Base-by-base conservation (phyloP, 1,140 invertebrate species). In the Campoletis sonorensis region DNA sequence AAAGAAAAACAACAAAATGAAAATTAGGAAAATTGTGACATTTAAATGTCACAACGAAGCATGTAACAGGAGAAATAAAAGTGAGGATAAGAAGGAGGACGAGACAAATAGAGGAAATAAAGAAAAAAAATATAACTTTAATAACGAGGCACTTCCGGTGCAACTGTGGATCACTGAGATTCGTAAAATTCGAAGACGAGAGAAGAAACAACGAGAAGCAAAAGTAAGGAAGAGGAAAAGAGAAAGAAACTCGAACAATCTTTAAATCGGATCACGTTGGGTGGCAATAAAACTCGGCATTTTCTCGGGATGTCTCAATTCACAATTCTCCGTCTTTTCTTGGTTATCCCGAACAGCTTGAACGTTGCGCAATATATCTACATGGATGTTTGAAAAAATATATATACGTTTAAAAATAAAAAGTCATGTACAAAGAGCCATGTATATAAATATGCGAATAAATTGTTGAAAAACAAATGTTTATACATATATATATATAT, bases 231-330 rank as follows among this genome's bases (percentile, higher is more conserved):
- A 77, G 30, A 26, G 30, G 26, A 68, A 33, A 26, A 4, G 51
- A 58, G 61, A 77, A 45, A 30, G 51, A 71, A 71, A 58, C 76
- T 67, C 54, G 21, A 40, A 76, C 37, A 81, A 85, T 85, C 79
- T 79, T 26, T 54, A 86, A 85, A 86, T 85, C 84, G 81, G 81
- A 83, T 85, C 75, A 81, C 82, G 71, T 79, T 80, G 67, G 23
- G 51, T 75, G 27, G 26, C 45, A 79, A 79, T 84, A 83, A 84
- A 83, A 81, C 73, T 45, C 71, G 58, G 79, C 40, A 51, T n/a
- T 73, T 73, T 51, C 18, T 23, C 15, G 21, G 18, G 54, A 23
- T 58, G 54, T 58, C 54, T 58, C 54, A n/a, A 58, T 58, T 58
- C 54, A 23, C 54, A 18, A 58, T 58, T 58, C 54, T 23, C 18